Percentiles rank a stretch among this genome's conserved stretches.
Evolutionary conservation across 2,113 vertebrate species (phyloP).

Genomic region (Strix aluco): DNA sequence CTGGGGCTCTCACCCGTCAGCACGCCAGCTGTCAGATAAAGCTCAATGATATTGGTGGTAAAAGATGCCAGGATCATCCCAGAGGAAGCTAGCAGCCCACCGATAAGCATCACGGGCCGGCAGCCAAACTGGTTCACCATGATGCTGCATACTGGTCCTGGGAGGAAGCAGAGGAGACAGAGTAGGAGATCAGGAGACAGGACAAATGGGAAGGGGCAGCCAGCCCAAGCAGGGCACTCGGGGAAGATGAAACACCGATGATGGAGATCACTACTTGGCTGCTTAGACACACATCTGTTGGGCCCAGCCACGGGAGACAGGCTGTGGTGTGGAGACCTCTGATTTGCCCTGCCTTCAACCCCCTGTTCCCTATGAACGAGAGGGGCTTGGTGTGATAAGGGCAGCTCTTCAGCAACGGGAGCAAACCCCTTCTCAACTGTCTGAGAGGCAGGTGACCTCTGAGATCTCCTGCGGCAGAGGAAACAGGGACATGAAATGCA

Average conservation of each 20-base stretch:
- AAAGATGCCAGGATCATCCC: constrained; percentile 81
- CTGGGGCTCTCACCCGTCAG: constrained; percentile 71
- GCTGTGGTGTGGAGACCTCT: not conserved
- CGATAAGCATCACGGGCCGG: constrained; percentile 77
- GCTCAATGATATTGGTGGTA: constrained; percentile 75
- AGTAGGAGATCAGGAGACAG: not conserved
- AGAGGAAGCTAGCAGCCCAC: constrained; percentile 74
- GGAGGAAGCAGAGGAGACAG: not conserved
- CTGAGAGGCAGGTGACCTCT: not conserved
- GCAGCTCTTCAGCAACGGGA: not conserved
- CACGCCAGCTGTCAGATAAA: constrained; percentile 79
- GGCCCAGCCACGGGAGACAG: not conserved
- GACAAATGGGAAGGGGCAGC: not conserved
- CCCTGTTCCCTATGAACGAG: not conserved
- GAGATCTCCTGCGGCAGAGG: not conserved
- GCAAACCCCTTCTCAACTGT: not conserved
- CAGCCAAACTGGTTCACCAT: constrained; percentile 81
- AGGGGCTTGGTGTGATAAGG: not conserved
- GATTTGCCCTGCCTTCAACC: not conserved
- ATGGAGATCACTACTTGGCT: not conserved
- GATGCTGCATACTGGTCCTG: constrained; percentile 79
- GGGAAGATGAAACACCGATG: not conserved
- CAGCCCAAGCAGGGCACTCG: not conserved
- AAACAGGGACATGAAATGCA: not conserved
- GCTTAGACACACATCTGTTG: not conserved